phyloP scores from a whole-genome alignment of 2,888 invertebrate genomes.

The Cryptophagus acutangulus region DNA sequence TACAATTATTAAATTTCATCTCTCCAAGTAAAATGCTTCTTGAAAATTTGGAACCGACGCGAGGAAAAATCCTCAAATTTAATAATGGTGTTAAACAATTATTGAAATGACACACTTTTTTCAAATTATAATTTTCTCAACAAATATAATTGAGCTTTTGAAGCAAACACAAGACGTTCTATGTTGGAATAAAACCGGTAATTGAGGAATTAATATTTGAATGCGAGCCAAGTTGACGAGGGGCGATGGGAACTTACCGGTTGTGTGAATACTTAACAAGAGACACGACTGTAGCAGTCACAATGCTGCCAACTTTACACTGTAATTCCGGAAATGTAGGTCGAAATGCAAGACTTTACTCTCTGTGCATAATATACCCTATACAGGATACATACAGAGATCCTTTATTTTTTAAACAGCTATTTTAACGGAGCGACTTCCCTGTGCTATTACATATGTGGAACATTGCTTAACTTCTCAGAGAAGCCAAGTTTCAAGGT shows the following conservation, averaged over 20 bases:
- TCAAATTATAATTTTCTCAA: constrained; percentile 7
- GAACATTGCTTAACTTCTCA: no score
- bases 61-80: no score
- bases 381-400: background rate
- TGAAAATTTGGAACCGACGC: no score
- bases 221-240: constrained; percentile 36
- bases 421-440: no score
- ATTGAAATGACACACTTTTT: no score
- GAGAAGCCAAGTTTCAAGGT: no score
- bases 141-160: constrained; percentile 7
- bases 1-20: no score
- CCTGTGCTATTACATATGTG: no score
- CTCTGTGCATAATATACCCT: constrained; percentile 1
- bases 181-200: constrained; percentile 44
- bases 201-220: constrained; percentile 51
- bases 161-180: constrained; percentile 19
- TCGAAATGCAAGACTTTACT: constrained; percentile 19
- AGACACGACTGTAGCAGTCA: constrained; percentile 17
- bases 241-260: constrained; percentile 20
- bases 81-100: no score
- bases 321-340: constrained; percentile 26
- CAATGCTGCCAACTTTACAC: constrained; percentile 20
- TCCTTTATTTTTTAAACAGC: constrained; percentile 6
- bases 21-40: no score
- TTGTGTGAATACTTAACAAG: constrained; percentile 22